Evolutionary conservation across 1,140 invertebrate species (phyloP), one percentile per base, ranked within the genome.

Genomic region (Drosophila oshimai): DNA sequence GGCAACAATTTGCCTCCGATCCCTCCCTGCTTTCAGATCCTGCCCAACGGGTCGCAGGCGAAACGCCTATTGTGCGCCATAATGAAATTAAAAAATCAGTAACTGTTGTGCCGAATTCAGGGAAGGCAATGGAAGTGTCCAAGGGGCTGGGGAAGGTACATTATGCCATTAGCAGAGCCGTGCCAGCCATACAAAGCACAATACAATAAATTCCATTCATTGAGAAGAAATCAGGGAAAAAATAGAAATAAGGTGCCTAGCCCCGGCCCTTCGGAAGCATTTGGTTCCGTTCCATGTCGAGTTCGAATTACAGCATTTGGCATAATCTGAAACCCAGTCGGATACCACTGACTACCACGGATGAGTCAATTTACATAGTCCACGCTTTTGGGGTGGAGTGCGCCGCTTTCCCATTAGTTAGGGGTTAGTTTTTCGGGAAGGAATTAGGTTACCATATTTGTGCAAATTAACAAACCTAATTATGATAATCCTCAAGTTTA

Each of bases 1-100:
- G 65, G 64, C 62, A 68, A 65, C 62, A 65, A 65, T 65, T 65
- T 50, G n/a, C 18, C 17, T n/a, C 29, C 46, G 33, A 36, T 29
- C 44, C 44, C 29, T 41, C 26, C 28, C 36, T 26, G 58, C 42
- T 24, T 33, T 36, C 37, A 15, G 58, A 60, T 62, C 54, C 58
- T 62, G 41, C 39, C 64, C 67, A 26, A 70, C 65, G 53, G 68
- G 65, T 71, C 68, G 29, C 41, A 24, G 54, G 37, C 46, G 79
- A 34, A 68, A 74, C 80, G 81, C 80, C 81, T 80, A 75, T 87
- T 87, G 81, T 88, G 69, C 55, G 45, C 62, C 69, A 78, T 89
- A 89, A 89, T 89, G 80, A 89, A 89, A 89, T 89, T 89, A 89
- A 81, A 89, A 89, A 88, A 89, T 80, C 77, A 80, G 84, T 84